These are phyloP conservation scores for Crenichthys baileyi DNA, from an alignment of 2,797 vertebrate species.

Conservation along the genomic window DNA sequence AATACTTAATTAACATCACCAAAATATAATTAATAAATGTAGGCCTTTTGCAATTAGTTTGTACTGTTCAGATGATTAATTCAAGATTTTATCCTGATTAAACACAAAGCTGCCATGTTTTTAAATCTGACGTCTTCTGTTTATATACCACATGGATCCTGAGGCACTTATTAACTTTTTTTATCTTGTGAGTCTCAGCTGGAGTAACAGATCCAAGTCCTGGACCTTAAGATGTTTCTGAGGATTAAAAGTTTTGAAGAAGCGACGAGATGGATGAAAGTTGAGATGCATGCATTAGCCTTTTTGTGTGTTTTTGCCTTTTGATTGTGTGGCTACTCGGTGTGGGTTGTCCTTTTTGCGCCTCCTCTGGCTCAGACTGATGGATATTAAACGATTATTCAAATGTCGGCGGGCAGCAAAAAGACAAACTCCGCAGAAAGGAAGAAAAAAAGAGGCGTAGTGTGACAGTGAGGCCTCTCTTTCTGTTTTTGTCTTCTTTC, in stretches of 20 bases:
- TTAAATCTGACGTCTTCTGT: neutral
- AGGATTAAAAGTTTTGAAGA: conserved; percentile 23
- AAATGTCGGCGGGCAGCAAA: conserved; percentile 50
- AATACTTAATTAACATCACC: neutral
- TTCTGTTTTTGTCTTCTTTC: conserved; percentile 57
- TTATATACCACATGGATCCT: neutral
- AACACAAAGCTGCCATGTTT: conserved; percentile 2
- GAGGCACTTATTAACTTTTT: conserved; percentile 1
- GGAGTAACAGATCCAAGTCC: neutral
- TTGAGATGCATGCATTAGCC: conserved; percentile 37
- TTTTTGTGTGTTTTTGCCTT: conserved; percentile 35
- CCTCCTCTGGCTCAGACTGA: conserved; percentile 47
- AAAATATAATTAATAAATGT: neutral
- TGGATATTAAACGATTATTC: conserved; percentile 67
- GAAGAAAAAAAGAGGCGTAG: conserved; percentile 44
- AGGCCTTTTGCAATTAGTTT: neutral
- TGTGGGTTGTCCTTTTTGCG: conserved; percentile 24
- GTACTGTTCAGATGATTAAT: neutral
- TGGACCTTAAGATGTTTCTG: conserved; percentile 6
- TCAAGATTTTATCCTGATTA: neutral
- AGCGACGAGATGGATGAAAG: conserved; percentile 20
- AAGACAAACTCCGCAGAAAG: conserved; percentile 49
- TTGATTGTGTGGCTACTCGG: conserved; percentile 5
- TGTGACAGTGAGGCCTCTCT: conserved; percentile 64
- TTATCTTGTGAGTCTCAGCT: neutral